Evolutionary conservation across 2,888 invertebrate genomes (phyloP).

Genomic region (Patella pellucida): DNA sequence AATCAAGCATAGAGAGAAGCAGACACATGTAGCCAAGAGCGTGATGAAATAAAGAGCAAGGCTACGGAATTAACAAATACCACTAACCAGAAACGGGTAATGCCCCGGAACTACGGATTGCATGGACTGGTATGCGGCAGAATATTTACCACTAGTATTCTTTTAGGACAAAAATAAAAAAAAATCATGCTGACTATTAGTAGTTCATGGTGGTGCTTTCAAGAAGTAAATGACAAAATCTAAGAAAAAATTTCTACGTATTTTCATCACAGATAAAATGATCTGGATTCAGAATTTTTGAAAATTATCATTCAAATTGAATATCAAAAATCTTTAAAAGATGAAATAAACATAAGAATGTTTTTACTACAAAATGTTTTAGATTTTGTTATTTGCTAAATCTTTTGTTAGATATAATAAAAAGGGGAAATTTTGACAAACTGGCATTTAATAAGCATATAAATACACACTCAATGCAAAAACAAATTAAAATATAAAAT

Average conservation of each 20-base stretch:
- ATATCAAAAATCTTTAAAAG: no score
- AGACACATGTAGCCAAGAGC: background rate
- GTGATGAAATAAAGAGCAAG: background rate
- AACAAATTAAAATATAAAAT: background rate
- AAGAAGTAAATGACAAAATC: constrained; percentile 17
- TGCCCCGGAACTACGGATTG: constrained; percentile 75
- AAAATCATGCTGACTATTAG: constrained; percentile 55
- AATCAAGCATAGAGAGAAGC: background rate
- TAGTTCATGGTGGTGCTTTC: constrained; percentile 40
- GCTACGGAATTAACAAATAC: constrained; percentile 34
- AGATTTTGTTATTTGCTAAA: no score
- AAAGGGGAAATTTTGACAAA: background rate
- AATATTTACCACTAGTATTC: constrained; percentile 22
- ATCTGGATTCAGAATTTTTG: no score
- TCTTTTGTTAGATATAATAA: background rate
- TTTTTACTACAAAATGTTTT: no score
- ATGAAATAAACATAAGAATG: no score
- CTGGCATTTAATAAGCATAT: background rate
- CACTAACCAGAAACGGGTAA: constrained; percentile 66
- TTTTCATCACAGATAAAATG: no score
- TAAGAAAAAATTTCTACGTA: background rate
- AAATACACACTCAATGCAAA: background rate
- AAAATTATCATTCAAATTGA: no score
- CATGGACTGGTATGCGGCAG: constrained; percentile 41
- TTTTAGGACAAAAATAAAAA: constrained; percentile 24